A percentile compares a stretch with the other conserved stretches of the same genome.
Evolutionary conservation across 2,888 invertebrate species (phyloP).

Genomic region (Invenusta paracnida): DNA sequence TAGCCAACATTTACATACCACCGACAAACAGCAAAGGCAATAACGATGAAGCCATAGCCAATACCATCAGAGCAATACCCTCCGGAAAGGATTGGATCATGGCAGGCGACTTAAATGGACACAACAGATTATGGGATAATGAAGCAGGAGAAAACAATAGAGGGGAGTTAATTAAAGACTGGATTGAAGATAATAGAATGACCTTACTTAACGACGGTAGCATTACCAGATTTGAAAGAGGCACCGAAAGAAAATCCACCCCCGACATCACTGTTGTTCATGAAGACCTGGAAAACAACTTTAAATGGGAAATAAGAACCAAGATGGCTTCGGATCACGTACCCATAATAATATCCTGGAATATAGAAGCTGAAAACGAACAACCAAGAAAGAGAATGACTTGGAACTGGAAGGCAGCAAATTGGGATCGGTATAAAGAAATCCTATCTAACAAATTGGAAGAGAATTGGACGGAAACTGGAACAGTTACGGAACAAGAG

Average conservation of each 20-base stretch:
- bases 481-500: too few species aligned
- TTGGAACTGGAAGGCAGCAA: background rate
- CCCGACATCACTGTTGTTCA: background rate
- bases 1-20: background rate
- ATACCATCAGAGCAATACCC: background rate
- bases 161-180: background rate
- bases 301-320: background rate
- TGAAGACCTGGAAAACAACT: background rate
- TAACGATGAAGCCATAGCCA: background rate
- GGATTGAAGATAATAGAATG: background rate
- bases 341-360: background rate
- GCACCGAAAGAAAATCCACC: background rate
- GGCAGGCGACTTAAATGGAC: background rate
- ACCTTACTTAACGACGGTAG: background rate
- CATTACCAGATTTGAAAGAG: background rate
- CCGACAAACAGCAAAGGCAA: background rate
- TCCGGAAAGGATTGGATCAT: background rate
- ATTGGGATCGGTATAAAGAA: background rate
- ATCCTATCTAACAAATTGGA: too few species aligned
- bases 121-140: background rate
- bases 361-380: background rate
- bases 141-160: background rate
- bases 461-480: too few species aligned
- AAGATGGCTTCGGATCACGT: too few species aligned
- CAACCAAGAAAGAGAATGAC: background rate